A percentile compares a stretch with the other conserved stretches of the same genome.
Evolutionary conservation across 2,797 vertebrate genomes (phyloP).

Genomic region (Pelodytes ibericus): DNA sequence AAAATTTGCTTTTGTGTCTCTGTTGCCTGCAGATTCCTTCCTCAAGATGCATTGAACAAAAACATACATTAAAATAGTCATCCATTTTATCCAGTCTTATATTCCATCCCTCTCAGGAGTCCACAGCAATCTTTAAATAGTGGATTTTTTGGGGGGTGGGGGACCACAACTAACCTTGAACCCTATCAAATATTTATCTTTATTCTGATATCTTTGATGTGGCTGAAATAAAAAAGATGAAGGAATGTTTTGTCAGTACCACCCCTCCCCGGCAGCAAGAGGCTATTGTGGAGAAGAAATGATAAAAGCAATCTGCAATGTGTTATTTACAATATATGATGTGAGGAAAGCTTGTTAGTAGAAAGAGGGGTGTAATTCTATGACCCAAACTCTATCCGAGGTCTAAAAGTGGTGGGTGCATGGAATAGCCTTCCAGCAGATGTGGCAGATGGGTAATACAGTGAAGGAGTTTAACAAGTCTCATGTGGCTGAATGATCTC

Average conservation of each 20-base stretch:
- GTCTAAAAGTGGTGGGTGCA: no score
- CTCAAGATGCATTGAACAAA: slow-evolving; percentile 12
- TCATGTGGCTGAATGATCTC: no score
- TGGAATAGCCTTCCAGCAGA: no score
- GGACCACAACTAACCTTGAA: not conserved
- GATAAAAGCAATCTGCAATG: not conserved
- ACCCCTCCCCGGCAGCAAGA: no score
- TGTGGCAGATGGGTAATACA: no score
- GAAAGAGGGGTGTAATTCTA: slow-evolving; percentile 8
- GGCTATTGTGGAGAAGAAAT: no score
- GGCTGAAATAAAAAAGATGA: slow-evolving; percentile 4
- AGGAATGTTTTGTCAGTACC: not conserved
- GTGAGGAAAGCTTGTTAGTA: not conserved
- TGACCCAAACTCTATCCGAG: no score
- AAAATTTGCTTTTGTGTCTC: slow-evolving; percentile 5
- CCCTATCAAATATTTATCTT: not conserved
- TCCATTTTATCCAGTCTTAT: not conserved
- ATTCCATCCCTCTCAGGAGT: not conserved
- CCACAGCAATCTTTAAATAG: not conserved
- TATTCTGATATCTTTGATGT: slow-evolving; percentile 21
- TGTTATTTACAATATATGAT: slow-evolving; percentile 5
- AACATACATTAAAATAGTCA: not conserved
- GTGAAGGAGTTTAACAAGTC: no score
- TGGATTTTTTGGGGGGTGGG: no score
- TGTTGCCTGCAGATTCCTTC: slow-evolving; percentile 6